Evolutionary conservation across 2,113 vertebrate species (phyloP).

Genomic region (chimpanzee (Pan troglodytes)): NHGRI_mPanTro3-v2.1_pri NC_072421.2:40672001-40672500

Average conservation of each 20-base stretch:
- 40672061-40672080: neutral
- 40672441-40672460: neutral
- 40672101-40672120: neutral
- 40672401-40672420: neutral
- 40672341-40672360: neutral
- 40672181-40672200: conserved; percentile 35
- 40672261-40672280: neutral
- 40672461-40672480: neutral
- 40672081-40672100: neutral
- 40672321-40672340: neutral
- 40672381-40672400: neutral
- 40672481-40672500: neutral
- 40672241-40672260: conserved; percentile 27
- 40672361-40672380: neutral
- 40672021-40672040: neutral
- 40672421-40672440: neutral
- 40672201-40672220: neutral
- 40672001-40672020: neutral
- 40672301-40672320: fast-evolving
- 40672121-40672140: neutral
- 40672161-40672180: conserved; percentile 48
- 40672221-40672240: neutral
- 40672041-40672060: neutral
- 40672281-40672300: neutral
- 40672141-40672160: neutral